phyloP scores from a whole-genome alignment of 2,113 vertebrate genomes.

The Trochalopteron elliotii region DNA sequence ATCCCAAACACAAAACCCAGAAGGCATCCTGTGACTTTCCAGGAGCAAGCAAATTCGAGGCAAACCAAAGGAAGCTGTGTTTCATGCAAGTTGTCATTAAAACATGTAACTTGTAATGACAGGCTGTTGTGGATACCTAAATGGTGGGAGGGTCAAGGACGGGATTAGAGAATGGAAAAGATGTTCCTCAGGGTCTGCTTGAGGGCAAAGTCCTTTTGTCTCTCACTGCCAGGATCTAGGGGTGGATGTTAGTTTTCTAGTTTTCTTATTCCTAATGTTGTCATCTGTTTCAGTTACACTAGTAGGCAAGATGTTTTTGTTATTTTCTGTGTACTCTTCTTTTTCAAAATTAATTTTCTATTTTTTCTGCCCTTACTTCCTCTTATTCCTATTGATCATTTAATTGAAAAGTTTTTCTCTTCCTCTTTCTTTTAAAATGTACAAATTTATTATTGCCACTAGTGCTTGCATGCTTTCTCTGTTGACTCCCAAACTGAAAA shows the following conservation, averaged over 20 bases:
- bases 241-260: background rate
- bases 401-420: background rate
- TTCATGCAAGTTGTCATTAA: background rate
- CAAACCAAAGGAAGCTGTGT: background rate
- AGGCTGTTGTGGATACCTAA: background rate
- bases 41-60: background rate
- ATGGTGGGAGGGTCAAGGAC: background rate
- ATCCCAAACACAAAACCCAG: background rate
- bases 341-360: background rate
- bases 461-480: background rate
- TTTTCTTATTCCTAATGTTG: background rate
- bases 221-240: background rate
- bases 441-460: background rate
- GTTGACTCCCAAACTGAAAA: background rate
- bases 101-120: background rate
- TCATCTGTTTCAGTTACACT: background rate
- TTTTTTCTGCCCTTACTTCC: background rate
- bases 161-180: background rate
- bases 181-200: background rate
- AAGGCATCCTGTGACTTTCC: background rate
- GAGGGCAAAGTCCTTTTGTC: background rate
- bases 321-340: background rate
- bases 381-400: background rate
- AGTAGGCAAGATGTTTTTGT: background rate
- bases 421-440: background rate